These are phyloP conservation scores for Aplysia californica DNA, from an alignment of 1,140 invertebrate species.

Conservation along the genomic window DNA sequence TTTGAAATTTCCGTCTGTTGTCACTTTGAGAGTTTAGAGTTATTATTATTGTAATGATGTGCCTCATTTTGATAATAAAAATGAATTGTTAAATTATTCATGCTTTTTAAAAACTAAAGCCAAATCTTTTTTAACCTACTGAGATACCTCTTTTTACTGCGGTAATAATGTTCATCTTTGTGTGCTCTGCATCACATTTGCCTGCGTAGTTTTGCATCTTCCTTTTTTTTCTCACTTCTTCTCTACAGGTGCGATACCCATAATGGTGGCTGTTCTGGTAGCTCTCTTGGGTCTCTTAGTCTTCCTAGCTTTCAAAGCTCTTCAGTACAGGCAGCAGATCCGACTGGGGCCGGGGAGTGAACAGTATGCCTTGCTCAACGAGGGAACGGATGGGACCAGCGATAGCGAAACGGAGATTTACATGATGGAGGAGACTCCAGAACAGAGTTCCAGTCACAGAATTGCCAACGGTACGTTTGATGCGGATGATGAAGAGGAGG, in stretches of 20 bases:
- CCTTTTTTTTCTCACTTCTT: background rate
- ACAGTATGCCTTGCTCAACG: background rate
- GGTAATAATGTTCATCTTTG: background rate
- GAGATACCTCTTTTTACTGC: background rate
- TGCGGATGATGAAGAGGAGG: background rate
- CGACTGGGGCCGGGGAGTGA: background rate
- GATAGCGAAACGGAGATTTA: slow-evolving; percentile 6
- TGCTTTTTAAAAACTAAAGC: background rate
- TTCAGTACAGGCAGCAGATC: background rate
- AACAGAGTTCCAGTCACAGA: background rate
- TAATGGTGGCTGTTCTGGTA: slow-evolving; percentile 2
- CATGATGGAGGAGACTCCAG: background rate
- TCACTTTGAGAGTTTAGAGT: too few relatives aligned
- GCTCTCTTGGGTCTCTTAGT: background rate
- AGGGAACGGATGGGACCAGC: background rate
- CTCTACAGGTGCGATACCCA: background rate
- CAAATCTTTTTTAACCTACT: background rate
- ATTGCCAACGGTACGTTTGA: background rate
- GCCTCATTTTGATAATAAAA: background rate
- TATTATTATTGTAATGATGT: too few relatives aligned
- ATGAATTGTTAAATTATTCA: background rate
- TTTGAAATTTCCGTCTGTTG: too few relatives aligned
- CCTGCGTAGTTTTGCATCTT: background rate
- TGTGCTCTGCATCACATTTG: too few relatives aligned
- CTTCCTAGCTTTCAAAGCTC: background rate